A percentile compares a stretch with the other conserved stretches of the same genome.
These are phyloP conservation scores for Erythrocercus mccallii DNA, from an alignment of 2,113 vertebrate species.

Conservation along the genomic window DNA sequence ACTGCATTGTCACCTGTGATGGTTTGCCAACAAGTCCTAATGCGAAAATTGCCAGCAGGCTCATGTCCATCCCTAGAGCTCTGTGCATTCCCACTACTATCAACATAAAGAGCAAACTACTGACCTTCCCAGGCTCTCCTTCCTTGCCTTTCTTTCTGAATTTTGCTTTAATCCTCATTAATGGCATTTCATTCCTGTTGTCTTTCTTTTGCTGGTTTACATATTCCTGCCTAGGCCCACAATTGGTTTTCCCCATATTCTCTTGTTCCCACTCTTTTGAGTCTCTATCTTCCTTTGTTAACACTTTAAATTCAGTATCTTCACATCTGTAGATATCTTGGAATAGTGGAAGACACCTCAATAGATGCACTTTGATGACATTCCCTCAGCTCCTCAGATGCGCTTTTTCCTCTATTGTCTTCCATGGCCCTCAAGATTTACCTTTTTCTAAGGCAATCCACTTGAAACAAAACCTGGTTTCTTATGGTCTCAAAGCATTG, in stretches of 20 bases:
- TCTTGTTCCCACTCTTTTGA: background rate
- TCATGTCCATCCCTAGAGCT: background rate
- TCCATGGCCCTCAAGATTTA: background rate
- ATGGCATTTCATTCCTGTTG: background rate
- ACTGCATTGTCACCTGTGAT: background rate
- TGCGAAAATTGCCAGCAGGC: background rate
- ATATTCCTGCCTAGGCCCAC: background rate
- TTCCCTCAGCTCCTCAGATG: background rate
- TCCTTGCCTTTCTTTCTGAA: background rate
- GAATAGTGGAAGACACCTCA: background rate
- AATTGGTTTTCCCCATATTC: background rate
- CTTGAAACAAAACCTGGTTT: background rate
- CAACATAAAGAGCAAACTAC: background rate
- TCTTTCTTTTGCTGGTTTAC: background rate
- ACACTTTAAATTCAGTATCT: background rate
- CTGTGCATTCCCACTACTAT: background rate
- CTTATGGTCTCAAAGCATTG: background rate
- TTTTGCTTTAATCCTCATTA: background rate
- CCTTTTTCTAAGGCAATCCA: background rate
- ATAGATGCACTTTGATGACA: background rate
- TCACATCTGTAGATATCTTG: background rate
- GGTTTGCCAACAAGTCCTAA: background rate
- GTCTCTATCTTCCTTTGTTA: background rate
- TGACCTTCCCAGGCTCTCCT: background rate
- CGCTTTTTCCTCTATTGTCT: background rate